Percentiles rank a stretch among this genome's conserved stretches.
Evolutionary conservation across 2,888 invertebrate species (phyloP).

Genomic region (Protodeltote pygarga): DNA sequence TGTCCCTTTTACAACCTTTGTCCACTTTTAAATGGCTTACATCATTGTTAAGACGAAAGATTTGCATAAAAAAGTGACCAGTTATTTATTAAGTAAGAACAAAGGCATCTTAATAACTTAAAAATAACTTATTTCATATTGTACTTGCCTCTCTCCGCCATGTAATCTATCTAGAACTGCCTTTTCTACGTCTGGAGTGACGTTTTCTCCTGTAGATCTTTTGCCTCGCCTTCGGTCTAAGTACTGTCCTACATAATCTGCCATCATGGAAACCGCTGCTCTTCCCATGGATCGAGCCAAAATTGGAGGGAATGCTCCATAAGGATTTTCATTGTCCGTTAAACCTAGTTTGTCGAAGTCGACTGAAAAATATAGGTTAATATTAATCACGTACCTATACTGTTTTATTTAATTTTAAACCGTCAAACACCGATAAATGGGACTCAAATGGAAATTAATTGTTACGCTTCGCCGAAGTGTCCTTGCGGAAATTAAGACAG

Average conservation of each 20-base stretch:
- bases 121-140: constrained; percentile 6
- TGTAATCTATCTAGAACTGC: constrained; percentile 86
- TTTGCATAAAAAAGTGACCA: constrained; percentile 36
- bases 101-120: not conserved
- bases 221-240: constrained; percentile 88
- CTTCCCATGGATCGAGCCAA: constrained; percentile 92
- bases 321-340: constrained; percentile 96
- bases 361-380: constrained; percentile 82
- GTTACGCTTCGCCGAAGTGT: too few species aligned
- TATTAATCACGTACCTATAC: not conserved
- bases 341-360: constrained; percentile 94
- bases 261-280: constrained; percentile 89
- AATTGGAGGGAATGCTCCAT: constrained; percentile 92
- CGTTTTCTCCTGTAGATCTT: constrained; percentile 63
- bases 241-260: constrained; percentile 91
- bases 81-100: constrained; percentile 5
- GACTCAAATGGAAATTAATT: too few species aligned
- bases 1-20: constrained; percentile 39
- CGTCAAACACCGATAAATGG: not conserved
- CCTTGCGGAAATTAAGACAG: too few species aligned
- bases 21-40: constrained; percentile 31
- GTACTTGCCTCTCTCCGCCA: constrained; percentile 90
- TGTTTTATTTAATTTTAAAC: not conserved
- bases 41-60: constrained; percentile 29
- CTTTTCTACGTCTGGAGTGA: constrained; percentile 71